Percentiles rank a stretch among this genome's conserved stretches.
phyloP scores from a whole-genome alignment of 2,888 invertebrate genomes.

The Globia sparganii region DNA sequence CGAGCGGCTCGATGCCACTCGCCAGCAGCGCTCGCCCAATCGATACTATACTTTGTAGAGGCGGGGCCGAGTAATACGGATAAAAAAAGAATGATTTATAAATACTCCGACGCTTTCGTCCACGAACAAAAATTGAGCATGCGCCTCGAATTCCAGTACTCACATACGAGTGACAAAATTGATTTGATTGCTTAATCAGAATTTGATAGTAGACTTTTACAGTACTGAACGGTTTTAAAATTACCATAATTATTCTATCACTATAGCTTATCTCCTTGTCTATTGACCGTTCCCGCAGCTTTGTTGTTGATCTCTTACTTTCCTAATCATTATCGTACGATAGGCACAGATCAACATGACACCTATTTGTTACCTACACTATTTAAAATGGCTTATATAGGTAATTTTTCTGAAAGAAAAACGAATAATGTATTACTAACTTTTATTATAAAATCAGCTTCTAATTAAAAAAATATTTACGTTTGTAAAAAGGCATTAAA shows the following conservation, averaged over 20 bases:
- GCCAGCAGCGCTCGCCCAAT: conserved; percentile 76
- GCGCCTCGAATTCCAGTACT: conserved; percentile 46
- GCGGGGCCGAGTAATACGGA: conserved; percentile 69
- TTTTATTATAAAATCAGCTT: not conserved
- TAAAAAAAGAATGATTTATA: conserved; percentile 72
- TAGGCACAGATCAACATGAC: not conserved
- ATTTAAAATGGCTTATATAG: not conserved
- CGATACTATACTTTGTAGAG: conserved; percentile 82
- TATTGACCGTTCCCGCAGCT: not conserved
- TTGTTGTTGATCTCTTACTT: not conserved
- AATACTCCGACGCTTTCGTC: conserved; percentile 65
- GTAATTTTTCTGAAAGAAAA: not conserved
- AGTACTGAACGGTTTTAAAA: conserved; percentile 12
- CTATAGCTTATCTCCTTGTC: not conserved
- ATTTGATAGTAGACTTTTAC: conserved; percentile 5
- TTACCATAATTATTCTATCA: conserved; percentile 17
- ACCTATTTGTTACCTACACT: not conserved
- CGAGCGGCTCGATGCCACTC: conserved; percentile 70
- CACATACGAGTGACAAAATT: conserved; percentile 59
- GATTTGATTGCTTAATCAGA: conserved; percentile 42
- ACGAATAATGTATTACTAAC: not conserved
- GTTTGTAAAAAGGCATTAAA: not conserved
- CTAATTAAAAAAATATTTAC: not conserved
- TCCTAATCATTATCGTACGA: not conserved
- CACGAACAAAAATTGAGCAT: conserved; percentile 59